Base-by-base conservation (phyloP, 2,113 vertebrate species). In the Scomber scombrus region DNA sequence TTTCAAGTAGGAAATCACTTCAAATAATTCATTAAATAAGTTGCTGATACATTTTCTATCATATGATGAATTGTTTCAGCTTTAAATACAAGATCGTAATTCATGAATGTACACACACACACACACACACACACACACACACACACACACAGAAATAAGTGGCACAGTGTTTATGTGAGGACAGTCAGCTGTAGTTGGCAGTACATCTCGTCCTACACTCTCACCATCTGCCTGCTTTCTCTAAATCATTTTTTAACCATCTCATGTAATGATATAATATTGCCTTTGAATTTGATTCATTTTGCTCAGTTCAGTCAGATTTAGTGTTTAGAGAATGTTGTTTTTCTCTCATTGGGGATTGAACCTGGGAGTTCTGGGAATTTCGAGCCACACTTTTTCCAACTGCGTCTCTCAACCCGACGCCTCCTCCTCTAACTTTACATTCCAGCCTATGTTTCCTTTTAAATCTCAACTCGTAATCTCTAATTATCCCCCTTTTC, bases 171-270 rank as follows among this genome's bases (percentile, higher is more conserved):
- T 62, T 3, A 26, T 64, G 55, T 71, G 78, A 79, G 74, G 71
- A 50, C 70, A 56, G 68, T 80, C 82, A 78, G 81, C 80, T 80
- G 76, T 55, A 57, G 78, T 63, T 77, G 43, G 66, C 81, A 55
- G 88, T 75, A 69, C 90, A 88, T 76, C 46, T 21, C 12, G 1
- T 84, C 82, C 81, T 57, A 61, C 81, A 83, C 79, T 58, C 78
- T 52, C 61, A 69, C 87, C 84, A 84, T 88, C 84, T 89, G 89
- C 74, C 67, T 57, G 18, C 61, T 70, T 70, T 55, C 64, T 70
- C 56, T 16, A 6, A 55, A 67, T 50, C 45, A 34, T 1, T 45
- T 45, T 61, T 43, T 52, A 23, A 43, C 18, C 11, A 46, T 68
- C 49, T 75, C 72, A 11, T 51, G 50, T 52, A 46, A 64, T 62